Percentiles rank a stretch among this genome's conserved stretches.
These are phyloP conservation scores for Pangasius djambal DNA, from an alignment of 2,797 vertebrate genomes.

Conservation along the genomic window DNA sequence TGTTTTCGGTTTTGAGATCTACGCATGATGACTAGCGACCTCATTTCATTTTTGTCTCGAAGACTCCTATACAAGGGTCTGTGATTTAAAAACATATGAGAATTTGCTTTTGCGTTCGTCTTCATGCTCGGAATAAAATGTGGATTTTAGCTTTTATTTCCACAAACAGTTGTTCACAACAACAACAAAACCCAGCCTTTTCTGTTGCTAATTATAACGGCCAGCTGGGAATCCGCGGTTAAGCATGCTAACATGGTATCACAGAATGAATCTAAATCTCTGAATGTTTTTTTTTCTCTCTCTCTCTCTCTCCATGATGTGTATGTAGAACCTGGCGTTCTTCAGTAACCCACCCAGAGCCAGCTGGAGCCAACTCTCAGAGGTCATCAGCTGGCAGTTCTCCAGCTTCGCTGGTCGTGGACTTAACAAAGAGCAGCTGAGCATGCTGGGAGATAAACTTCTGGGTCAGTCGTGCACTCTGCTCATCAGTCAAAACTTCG, in stretches of 20 bases:
- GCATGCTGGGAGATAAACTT: conserved; percentile 94
- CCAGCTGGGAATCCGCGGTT: neutral
- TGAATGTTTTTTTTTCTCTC: neutral
- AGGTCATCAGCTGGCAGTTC: conserved; percentile 98
- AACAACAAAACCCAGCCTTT: neutral
- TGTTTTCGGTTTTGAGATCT: neutral
- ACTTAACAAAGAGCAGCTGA: conserved; percentile 91
- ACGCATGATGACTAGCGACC: neutral
- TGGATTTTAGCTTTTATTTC: neutral
- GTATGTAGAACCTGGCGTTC: conserved; percentile 86
- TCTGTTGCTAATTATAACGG: neutral
- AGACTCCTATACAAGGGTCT: neutral
- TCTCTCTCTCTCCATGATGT: neutral
- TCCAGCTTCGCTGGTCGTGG: conserved; percentile 90
- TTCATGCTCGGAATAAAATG: too few relatives aligned
- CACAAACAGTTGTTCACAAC: neutral
- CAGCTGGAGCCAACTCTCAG: conserved; percentile 88
- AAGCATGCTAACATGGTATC: neutral
- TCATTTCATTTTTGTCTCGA: neutral
- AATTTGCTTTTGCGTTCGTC: too few relatives aligned
- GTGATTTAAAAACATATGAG: too few relatives aligned
- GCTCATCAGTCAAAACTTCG: neutral
- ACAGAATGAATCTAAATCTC: neutral
- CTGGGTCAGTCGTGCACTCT: conserved; percentile 71
- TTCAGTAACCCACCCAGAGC: conserved; percentile 88